Conservation (phyloP, 2,113 vertebrate genomes). For the Ardeotis arabs region DNA sequence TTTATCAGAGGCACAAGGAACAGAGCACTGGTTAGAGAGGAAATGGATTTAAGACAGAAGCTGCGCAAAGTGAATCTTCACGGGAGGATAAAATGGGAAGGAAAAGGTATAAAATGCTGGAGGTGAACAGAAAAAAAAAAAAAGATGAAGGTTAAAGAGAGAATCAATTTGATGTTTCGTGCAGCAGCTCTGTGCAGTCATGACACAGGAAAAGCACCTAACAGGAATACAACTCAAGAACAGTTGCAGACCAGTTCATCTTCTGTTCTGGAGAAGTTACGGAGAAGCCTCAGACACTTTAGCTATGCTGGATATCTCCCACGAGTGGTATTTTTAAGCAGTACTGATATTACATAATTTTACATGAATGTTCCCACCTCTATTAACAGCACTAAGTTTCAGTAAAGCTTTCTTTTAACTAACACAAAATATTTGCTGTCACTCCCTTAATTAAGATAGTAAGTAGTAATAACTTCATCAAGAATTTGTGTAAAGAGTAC, state of each 20-base stretch:
- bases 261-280: background rate
- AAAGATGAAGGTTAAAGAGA: background rate
- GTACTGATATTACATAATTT: background rate
- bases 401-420: background rate
- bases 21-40: background rate
- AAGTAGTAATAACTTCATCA: background rate
- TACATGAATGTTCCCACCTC: background rate
- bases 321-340: background rate
- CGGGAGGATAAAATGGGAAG: background rate
- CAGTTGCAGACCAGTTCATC: background rate
- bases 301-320: background rate
- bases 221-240: background rate
- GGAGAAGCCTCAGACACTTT: background rate
- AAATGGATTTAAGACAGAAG: background rate
- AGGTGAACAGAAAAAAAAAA: background rate
- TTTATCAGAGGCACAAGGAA: background rate
- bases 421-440: background rate
- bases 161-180: background rate
- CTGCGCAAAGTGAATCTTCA: background rate
- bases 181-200: background rate
- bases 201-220: background rate
- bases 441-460: background rate
- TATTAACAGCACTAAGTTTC: background rate
- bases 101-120: background rate
- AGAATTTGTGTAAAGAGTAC: background rate